Evolutionary conservation across 53 echinoderm and acorn worm genomes (phyloP).

Genomic region (Pentamera pediparva): DNA sequence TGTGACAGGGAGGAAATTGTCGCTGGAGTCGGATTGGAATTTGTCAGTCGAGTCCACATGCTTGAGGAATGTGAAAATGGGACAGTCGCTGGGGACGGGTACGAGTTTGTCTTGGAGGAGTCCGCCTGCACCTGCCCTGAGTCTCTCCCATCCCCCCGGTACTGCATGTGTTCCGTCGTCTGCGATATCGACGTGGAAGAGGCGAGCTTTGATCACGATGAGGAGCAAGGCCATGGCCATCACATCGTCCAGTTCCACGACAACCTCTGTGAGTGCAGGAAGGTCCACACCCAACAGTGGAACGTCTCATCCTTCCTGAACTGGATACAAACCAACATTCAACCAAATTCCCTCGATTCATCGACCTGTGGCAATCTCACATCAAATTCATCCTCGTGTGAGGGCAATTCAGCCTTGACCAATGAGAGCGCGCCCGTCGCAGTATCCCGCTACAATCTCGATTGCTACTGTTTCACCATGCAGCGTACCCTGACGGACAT

Average conservation of each 20-base stretch:
- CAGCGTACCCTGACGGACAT: slow-evolving; percentile 21
- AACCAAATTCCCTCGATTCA: no score
- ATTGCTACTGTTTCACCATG: slow-evolving; percentile 55
- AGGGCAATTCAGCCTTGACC: not conserved
- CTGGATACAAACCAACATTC: not conserved
- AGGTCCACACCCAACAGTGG: not conserved
- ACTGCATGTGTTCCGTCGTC: not conserved
- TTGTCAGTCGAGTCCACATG: not conserved
- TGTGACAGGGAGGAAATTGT: not conserved
- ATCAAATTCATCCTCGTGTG: no score
- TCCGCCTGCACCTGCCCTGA: not conserved
- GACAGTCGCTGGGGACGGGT: not conserved
- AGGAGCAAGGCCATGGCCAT: not conserved
- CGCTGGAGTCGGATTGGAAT: not conserved
- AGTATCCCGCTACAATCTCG: slow-evolving; percentile 14
- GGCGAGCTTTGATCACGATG: not conserved
- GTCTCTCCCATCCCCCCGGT: not conserved
- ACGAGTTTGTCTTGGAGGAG: not conserved
- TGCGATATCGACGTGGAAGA: not conserved
- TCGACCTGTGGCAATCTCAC: no score
- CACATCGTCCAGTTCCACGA: not conserved
- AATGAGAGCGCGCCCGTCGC: not conserved
- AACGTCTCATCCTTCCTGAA: not conserved
- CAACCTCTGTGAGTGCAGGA: slow-evolving; percentile 6
- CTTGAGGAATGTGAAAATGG: slow-evolving; percentile 17